Base-by-base conservation (phyloP, 2,113 vertebrate genomes). In the Puma concolor region DNA sequence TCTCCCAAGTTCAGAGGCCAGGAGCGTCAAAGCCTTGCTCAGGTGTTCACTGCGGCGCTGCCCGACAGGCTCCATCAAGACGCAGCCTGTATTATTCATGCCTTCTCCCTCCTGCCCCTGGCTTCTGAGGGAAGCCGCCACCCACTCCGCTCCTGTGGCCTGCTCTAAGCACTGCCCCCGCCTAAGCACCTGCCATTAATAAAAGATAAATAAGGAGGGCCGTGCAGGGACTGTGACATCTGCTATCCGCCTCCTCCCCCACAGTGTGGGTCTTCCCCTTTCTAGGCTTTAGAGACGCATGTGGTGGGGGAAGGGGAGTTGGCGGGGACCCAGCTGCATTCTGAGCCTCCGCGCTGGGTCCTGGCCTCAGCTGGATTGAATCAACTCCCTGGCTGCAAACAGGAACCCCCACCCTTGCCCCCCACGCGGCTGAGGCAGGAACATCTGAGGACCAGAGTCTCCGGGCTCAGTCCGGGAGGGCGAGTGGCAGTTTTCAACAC, bases 341-440 rank as follows among this genome's bases (percentile, higher is more conserved):
- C 41, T 29, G 79, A 83, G 92, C 48, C 94, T 98, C 97, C 96
- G 50, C 4, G 14, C 80, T 93, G 86, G 91, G 91, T 92, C 96
- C 88, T 95, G 96, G 94, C 91, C 98, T 98, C 98, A 98, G 98
- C 98, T 98, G 98, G 83, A 97, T 98, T 98, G 91, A 98, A 98
- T 98, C 98, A 98, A 95, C 72, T 81, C 76, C 88, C 98, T 97
- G 98, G 98, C 94, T 97, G 96, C 89, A 84, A 96, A 90, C 0
- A 97, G 94, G 97, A 97, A 95, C 97, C 94, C 97, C 95, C 91
- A 52, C 94, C 54, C 77, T 63, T 67, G 77, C 77, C 77, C 96
- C 79, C 90, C 85, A 97, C 15, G 0, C 67, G 95, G 97, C 0
- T 13, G 0, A 95, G 98, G 86, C 67, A 93, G 94, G 82, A 98